A percentile compares a stretch with the other conserved stretches of the same genome.
Conservation (phyloP, 2,113 vertebrate species). For the Microtus richardsoni region DNA sequence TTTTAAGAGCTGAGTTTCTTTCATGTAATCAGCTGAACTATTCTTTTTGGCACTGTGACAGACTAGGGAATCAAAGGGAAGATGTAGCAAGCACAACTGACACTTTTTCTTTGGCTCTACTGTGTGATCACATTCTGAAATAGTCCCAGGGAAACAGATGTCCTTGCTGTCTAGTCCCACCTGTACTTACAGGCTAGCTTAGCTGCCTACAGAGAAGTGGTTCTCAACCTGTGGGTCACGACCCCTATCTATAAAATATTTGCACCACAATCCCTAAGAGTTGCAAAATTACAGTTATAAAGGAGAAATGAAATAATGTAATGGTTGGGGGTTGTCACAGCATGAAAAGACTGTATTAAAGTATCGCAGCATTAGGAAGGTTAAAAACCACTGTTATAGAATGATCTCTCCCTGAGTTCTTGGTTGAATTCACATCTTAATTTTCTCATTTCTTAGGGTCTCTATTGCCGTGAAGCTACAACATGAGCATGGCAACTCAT, state of each 20-base stretch:
- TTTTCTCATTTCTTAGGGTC: not conserved
- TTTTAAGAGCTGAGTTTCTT: not conserved
- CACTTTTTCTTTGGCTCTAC: not conserved
- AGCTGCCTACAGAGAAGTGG: not conserved
- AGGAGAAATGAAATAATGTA: not conserved
- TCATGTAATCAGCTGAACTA: not conserved
- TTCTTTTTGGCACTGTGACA: not conserved
- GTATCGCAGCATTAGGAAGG: not conserved
- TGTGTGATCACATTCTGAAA: not conserved
- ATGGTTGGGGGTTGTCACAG: too few relatives aligned
- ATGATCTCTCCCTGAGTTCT: not conserved
- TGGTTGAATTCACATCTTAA: not conserved
- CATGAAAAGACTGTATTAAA: not conserved
- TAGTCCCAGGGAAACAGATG: not conserved
- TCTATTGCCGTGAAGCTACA: not conserved
- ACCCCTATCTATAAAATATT: not conserved
- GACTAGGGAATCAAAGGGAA: not conserved
- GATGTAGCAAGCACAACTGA: not conserved
- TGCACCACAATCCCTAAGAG: not conserved
- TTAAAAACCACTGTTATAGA: not conserved
- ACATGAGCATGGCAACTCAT: not conserved
- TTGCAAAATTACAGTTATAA: not conserved
- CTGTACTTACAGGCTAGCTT: fast-evolving
- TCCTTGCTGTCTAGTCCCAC: not conserved
- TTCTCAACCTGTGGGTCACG: not conserved